Percentiles rank a stretch among this genome's conserved stretches.
Conservation (phyloP, 2,888 invertebrate species). For the Torymus aiolomorphi region DNA sequence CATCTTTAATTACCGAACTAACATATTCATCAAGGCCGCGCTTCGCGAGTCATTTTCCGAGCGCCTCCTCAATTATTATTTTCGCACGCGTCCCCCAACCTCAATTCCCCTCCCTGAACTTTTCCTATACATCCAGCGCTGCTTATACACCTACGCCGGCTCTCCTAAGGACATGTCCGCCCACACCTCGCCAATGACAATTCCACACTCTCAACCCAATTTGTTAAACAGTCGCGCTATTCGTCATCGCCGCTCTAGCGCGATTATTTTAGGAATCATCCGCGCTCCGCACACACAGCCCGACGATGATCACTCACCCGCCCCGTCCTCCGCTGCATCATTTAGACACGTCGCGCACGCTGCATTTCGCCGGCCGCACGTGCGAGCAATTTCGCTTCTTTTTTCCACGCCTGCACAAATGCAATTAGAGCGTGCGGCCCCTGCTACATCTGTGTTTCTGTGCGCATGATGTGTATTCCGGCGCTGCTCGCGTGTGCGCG, state of each 20-base stretch:
- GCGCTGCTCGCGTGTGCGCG: too few species aligned
- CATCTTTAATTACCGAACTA: neutral
- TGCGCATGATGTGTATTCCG: too few species aligned
- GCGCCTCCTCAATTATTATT: conserved; percentile 3
- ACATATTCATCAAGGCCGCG: conserved; percentile 10
- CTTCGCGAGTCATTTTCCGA: neutral
- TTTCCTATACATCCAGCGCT: neutral
- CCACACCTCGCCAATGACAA: conserved; percentile 23
- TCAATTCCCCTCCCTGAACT: neutral
- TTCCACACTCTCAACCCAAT: conserved; percentile 30
- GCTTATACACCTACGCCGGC: too few species aligned
- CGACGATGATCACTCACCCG: too few species aligned
- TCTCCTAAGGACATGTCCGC: conserved; percentile 26
- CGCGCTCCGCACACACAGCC: neutral
- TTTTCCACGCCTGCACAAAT: neutral
- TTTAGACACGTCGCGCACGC: too few species aligned
- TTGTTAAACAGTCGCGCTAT: neutral
- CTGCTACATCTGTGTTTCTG: neutral
- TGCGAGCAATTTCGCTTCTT: neutral
- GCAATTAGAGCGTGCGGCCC: neutral
- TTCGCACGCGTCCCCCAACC: conserved; percentile 1
- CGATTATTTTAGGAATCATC: conserved; percentile 8
- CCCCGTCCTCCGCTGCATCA: too few species aligned
- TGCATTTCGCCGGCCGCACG: too few species aligned
- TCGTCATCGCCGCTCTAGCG: neutral